These are phyloP conservation scores for Drosophila subpulchrella DNA, from an alignment of 1,140 invertebrate genomes.

Conservation along the genomic window DNA sequence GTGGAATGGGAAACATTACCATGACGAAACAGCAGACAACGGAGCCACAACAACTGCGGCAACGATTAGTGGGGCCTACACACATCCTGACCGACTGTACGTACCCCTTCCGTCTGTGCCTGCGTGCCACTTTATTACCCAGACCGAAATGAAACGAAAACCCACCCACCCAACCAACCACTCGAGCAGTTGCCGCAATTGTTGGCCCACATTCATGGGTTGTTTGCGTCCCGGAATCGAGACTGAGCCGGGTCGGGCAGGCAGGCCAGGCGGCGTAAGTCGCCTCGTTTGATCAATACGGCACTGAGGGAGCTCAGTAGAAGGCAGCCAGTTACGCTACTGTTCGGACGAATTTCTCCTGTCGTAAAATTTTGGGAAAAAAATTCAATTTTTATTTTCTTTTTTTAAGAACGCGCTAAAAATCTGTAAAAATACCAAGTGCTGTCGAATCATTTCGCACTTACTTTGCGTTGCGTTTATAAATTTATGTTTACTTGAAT, in stretches of 20 bases:
- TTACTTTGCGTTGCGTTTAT: slow-evolving; percentile 45
- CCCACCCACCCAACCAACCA: slow-evolving; percentile 7
- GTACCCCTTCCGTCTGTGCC: background rate
- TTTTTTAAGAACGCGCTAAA: slow-evolving; percentile 37
- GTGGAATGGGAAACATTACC: slow-evolving; percentile 46
- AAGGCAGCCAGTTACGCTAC: slow-evolving; percentile 73
- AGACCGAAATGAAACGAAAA: slow-evolving; percentile 1
- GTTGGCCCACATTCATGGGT: slow-evolving; percentile 35
- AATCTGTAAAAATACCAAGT: slow-evolving; percentile 40
- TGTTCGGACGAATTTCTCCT: slow-evolving; percentile 77
- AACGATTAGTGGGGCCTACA: slow-evolving; percentile 58
- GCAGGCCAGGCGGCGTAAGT: slow-evolving; percentile 49
- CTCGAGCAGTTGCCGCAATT: slow-evolving; percentile 27
- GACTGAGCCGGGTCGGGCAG: slow-evolving; percentile 11
- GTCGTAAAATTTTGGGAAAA: slow-evolving; percentile 48
- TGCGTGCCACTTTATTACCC: slow-evolving; percentile 51
- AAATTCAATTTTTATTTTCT: slow-evolving; percentile 56
- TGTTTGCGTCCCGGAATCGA: slow-evolving; percentile 22
- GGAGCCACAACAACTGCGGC: slow-evolving; percentile 66
- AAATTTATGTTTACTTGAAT: slow-evolving; percentile 61
- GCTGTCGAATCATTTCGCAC: slow-evolving; percentile 24
- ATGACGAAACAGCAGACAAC: slow-evolving; percentile 57
- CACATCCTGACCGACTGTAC: slow-evolving; percentile 26
- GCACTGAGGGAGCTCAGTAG: slow-evolving; percentile 31
- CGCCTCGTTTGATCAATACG: slow-evolving; percentile 73